Evolutionary conservation across 2,888 invertebrate species (phyloP).

Genomic region (Rapana venosa): DNA sequence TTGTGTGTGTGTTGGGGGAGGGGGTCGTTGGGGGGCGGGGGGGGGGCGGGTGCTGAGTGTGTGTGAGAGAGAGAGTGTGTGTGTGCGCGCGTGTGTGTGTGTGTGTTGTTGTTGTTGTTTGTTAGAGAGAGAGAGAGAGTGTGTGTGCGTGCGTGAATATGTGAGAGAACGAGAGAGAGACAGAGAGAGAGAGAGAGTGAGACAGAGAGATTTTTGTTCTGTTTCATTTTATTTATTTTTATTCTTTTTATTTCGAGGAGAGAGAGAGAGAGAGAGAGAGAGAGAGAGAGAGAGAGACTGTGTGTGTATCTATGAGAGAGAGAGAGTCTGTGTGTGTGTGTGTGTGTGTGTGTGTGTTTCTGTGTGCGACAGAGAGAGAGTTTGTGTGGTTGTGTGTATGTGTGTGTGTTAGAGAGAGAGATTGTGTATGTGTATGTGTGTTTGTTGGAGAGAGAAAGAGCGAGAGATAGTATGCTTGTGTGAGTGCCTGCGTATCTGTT

Average conservation of each 20-base stretch:
- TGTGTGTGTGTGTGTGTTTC: neutral
- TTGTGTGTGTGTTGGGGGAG: neutral
- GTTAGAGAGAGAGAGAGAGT: neutral
- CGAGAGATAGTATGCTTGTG: neutral
- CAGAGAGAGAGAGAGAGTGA: neutral
- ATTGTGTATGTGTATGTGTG: neutral
- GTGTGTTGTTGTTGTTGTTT: neutral
- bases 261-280: neutral
- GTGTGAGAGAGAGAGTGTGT: neutral
- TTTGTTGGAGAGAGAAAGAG: neutral
- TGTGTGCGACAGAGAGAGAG: neutral
- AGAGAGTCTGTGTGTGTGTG: too few relatives aligned
- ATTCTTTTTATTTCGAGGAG: too few relatives aligned
- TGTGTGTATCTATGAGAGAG: too few relatives aligned
- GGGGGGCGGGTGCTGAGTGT: too few relatives aligned
- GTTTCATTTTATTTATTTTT: too few relatives aligned
- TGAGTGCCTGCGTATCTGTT: neutral
- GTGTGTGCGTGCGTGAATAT: neutral
- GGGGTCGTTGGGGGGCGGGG: too few relatives aligned
- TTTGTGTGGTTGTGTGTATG: neutral
- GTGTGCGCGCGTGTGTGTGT: neutral
- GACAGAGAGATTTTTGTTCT: neutral
- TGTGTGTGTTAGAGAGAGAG: neutral
- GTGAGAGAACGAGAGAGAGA: neutral
- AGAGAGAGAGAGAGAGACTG: neutral